Evolutionary conservation across 2,797 vertebrate species (phyloP).

Genomic region (Fringilla coelebs): DNA sequence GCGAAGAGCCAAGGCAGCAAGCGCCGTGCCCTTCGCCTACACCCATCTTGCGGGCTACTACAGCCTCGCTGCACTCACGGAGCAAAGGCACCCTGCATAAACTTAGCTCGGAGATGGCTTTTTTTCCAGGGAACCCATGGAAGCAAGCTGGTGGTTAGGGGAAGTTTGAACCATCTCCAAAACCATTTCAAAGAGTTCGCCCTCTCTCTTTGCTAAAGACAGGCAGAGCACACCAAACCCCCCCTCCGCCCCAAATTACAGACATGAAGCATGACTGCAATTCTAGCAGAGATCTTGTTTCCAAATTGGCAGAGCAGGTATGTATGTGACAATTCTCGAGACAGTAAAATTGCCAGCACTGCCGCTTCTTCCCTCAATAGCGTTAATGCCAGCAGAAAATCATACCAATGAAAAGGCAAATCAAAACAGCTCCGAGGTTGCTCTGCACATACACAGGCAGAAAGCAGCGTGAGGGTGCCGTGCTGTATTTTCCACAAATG

Average conservation of each 20-base stretch:
- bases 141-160: background rate
- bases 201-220: background rate
- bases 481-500: background rate
- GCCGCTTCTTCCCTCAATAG: background rate
- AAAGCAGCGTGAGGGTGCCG: background rate
- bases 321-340: background rate
- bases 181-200: conserved; percentile 23
- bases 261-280: background rate
- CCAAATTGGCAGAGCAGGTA: background rate
- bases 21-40: background rate
- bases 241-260: background rate
- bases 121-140: background rate
- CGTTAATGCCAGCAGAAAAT: background rate
- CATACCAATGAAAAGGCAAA: background rate
- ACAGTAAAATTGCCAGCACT: background rate
- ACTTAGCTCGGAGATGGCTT: background rate
- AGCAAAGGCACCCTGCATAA: background rate
- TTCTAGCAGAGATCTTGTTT: background rate
- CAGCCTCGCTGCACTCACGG: background rate
- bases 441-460: background rate
- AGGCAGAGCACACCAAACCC: background rate
- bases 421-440: background rate
- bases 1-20: background rate
- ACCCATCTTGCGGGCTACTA: background rate
- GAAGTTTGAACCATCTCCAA: conserved; percentile 22